Evolutionary conservation across 2,888 invertebrate genomes (phyloP).

Genomic region (Dromius quadrimaculatus): DNA sequence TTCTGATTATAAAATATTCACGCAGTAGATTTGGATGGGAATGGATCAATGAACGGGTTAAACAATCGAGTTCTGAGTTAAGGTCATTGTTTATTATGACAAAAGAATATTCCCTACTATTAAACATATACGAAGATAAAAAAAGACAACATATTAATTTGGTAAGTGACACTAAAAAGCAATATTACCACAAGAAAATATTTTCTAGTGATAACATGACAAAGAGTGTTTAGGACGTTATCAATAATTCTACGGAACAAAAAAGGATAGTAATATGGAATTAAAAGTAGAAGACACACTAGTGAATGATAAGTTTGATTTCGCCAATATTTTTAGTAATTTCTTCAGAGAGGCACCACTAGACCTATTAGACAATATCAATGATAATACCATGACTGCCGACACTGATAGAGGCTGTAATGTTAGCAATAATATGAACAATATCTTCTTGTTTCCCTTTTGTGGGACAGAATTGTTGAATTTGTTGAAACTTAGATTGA

Average conservation of each 20-base stretch:
- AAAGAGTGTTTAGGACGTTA: neutral
- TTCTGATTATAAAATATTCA: no score
- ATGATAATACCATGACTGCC: neutral
- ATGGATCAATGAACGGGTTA: neutral
- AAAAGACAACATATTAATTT: neutral
- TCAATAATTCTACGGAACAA: neutral
- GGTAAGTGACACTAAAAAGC: neutral
- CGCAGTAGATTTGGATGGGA: no score
- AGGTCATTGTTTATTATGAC: neutral
- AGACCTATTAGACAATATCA: neutral
- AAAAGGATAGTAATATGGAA: neutral
- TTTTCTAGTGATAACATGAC: neutral
- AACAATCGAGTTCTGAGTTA: neutral
- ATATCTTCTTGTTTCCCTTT: conserved; percentile 6
- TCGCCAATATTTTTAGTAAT: neutral
- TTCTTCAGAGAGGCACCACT: no score
- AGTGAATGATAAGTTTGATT: neutral
- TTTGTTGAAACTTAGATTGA: conserved; percentile 2
- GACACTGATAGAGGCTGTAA: neutral
- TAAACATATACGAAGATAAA: neutral
- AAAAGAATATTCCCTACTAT: neutral
- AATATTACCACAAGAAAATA: neutral
- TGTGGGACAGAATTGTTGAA: neutral
- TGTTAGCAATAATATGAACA: neutral
- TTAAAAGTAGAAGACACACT: neutral